phyloP scores from a whole-genome alignment of 2,797 vertebrate genomes.

The Lophius americanus region DNA sequence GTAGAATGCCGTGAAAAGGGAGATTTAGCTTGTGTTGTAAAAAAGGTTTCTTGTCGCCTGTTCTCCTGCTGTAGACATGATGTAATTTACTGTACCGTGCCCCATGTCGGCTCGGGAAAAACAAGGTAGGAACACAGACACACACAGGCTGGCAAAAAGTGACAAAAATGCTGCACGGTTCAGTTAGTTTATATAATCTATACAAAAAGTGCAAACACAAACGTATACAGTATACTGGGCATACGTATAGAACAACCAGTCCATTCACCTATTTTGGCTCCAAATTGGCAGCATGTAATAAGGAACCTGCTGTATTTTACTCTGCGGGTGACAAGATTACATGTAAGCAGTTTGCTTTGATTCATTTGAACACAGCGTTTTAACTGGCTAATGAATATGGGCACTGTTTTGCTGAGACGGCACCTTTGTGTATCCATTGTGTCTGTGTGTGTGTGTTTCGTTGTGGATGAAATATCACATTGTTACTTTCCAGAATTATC shows the following conservation, averaged over 20 bases:
- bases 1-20: conserved; percentile 55
- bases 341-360: conserved; percentile 75
- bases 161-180: neutral
- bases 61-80: conserved; percentile 55
- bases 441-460: conserved; percentile 12
- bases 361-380: conserved; percentile 68
- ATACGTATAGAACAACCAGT: conserved; percentile 18
- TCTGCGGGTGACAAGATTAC: conserved; percentile 61
- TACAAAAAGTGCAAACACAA: neutral
- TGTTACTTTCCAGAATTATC: conserved; percentile 68
- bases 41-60: conserved; percentile 50
- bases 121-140: conserved; percentile 19
- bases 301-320: conserved; percentile 54
- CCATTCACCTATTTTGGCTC: conserved; percentile 37
- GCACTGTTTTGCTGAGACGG: conserved; percentile 68
- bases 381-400: conserved; percentile 70
- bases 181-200: neutral
- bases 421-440: conserved; percentile 50
- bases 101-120: conserved; percentile 28
- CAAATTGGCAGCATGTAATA: conserved; percentile 17
- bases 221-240: neutral
- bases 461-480: conserved; percentile 66
- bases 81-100: conserved; percentile 55
- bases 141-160: neutral
- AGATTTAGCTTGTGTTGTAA: conserved; percentile 52